A percentile compares a stretch with the other conserved stretches of the same genome.
These are phyloP conservation scores for Botrylloides violaceus DNA, from an alignment of 23 tunicate species.

Conservation along the genomic window DNA sequence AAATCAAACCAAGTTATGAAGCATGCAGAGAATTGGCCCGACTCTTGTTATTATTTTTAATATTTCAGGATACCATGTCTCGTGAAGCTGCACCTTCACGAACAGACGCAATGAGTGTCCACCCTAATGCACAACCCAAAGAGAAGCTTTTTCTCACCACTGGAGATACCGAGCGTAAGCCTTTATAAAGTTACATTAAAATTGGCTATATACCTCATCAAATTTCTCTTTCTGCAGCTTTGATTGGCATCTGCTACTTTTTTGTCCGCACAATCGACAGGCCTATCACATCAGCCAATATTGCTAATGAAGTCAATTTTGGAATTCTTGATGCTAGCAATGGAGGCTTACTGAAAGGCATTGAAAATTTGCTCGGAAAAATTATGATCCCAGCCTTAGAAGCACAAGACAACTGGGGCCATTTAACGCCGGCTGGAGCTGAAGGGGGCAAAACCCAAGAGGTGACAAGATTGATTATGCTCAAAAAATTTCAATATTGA, in stretches of 20 bases:
- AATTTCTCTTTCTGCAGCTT: constrained; percentile 26
- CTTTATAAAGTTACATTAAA: neutral
- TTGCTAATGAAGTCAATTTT: constrained; percentile 92
- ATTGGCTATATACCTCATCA: neutral
- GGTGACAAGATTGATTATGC: no score
- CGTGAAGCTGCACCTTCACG: constrained; percentile 47
- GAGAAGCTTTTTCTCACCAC: constrained; percentile 89
- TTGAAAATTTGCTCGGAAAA: constrained; percentile 59
- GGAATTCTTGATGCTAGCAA: constrained; percentile 77
- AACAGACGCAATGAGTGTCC: constrained; percentile 67
- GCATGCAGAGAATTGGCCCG: no score
- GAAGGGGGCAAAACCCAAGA: constrained; percentile 58
- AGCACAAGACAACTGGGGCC: constrained; percentile 86
- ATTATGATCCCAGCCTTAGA: constrained; percentile 88
- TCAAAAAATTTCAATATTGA: neutral
- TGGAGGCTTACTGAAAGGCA: constrained; percentile 61
- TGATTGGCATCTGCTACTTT: constrained; percentile 80
- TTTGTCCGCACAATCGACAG: constrained; percentile 59
- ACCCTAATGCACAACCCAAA: constrained; percentile 50
- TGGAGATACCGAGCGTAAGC: constrained; percentile 83
- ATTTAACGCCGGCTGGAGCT: constrained; percentile 43
- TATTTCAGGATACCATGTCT: constrained; percentile 43
- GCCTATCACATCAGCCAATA: constrained; percentile 76
- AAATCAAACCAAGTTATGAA: no score
- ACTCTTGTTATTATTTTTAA: no score